Conservation (phyloP, 1,140 invertebrate genomes). For the Galendromus occidentalis region DNA sequence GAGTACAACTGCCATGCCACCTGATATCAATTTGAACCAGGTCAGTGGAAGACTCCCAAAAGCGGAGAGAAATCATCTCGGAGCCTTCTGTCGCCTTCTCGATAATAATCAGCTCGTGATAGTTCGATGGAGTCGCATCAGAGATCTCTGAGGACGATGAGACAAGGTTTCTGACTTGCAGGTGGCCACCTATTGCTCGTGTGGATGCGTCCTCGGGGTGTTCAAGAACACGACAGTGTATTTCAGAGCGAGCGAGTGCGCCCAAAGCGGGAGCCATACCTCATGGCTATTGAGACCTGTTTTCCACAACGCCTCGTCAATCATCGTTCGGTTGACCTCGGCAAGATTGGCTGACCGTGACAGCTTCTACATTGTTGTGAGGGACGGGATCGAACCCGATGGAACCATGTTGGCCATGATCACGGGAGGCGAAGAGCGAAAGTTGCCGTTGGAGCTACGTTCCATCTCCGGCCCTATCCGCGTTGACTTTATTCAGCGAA, state of each 20-base stretch:
- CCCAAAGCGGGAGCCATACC: neutral
- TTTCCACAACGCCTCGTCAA: neutral
- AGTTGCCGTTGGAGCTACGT: neutral
- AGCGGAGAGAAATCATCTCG: too few species aligned
- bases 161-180: neutral
- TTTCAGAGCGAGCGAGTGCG: neutral
- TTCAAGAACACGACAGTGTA: slow-evolving; percentile 7
- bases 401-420: slow-evolving; percentile 16
- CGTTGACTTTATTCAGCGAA: neutral
- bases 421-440: neutral
- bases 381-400: slow-evolving; percentile 15
- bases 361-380: slow-evolving; percentile 13
- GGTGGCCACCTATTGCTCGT: neutral
- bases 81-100: too few species aligned
- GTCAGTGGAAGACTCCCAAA: neutral
- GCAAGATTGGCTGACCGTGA: neutral
- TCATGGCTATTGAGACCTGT: neutral
- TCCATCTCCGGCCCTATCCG: neutral
- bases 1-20: neutral
- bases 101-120: too few species aligned
- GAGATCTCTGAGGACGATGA: too few species aligned
- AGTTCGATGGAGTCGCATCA: too few species aligned
- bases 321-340: neutral
- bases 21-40: neutral
- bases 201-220: neutral